Conservation (phyloP, 2,888 invertebrate genomes). For the Stenchaetothrips biformis region DNA sequence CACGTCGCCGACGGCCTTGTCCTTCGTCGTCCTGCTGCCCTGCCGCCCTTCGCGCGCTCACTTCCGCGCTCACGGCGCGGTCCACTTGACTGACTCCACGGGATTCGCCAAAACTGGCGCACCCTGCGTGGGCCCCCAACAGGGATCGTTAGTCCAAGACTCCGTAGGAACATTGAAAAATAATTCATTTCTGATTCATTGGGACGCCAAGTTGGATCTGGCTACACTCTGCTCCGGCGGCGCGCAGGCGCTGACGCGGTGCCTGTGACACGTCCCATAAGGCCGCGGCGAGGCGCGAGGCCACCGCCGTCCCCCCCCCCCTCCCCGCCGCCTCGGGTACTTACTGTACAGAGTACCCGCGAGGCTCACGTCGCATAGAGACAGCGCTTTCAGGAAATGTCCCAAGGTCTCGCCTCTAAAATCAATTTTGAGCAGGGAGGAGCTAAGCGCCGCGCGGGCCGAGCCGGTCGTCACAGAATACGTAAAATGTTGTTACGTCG, state of each 20-base stretch:
- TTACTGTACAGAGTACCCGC: not conserved
- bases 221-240: not conserved
- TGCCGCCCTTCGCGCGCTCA: not conserved
- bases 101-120: too few species aligned
- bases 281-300: slow-evolving; percentile 46
- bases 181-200: too few species aligned
- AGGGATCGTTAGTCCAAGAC: too few species aligned
- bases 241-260: slow-evolving; percentile 31
- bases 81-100: too few species aligned
- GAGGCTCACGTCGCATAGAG: slow-evolving; percentile 13
- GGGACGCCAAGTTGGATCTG: too few species aligned
- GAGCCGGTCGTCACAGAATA: slow-evolving; percentile 30
- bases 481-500: slow-evolving; percentile 29
- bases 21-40: slow-evolving; percentile 10
- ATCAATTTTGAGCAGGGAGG: slow-evolving; percentile 10
- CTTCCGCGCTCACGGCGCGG: too few species aligned
- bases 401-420: slow-evolving; percentile 30
- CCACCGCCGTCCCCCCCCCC: slow-evolving; percentile 42
- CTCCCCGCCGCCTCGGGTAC: slow-evolving; percentile 22
- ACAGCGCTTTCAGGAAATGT: slow-evolving; percentile 29
- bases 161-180: too few species aligned
- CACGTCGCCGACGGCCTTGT: not conserved
- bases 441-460: not conserved
- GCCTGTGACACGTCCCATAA: slow-evolving; percentile 29
- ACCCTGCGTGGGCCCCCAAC: too few species aligned